phyloP scores from a whole-genome alignment of 2,797 vertebrate genomes.

The Catostomus latipinnis region DNA sequence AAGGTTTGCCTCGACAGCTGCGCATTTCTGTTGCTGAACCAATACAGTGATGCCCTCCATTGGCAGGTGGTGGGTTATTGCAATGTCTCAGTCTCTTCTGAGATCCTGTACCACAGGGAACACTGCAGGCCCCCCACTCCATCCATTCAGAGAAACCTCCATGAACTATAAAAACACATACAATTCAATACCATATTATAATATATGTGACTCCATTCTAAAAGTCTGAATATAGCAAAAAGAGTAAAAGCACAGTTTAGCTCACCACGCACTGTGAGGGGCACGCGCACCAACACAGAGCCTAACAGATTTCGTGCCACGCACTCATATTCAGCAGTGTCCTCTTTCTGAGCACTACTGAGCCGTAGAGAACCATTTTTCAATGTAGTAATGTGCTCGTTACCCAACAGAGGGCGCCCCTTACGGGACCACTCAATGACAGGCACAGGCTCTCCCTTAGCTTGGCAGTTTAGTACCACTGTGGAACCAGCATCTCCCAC shows the following conservation, averaged over 20 bases:
- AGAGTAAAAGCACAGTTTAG: not conserved
- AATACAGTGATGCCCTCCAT: slow-evolving; percentile 86
- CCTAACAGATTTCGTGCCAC: slow-evolving; percentile 91
- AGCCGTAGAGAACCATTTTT: slow-evolving; percentile 86
- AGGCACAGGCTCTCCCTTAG: slow-evolving; percentile 87
- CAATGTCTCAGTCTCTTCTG: slow-evolving; percentile 89
- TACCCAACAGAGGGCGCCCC: slow-evolving; percentile 75
- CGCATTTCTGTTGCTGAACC: slow-evolving; percentile 79
- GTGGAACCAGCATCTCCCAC: slow-evolving; percentile 84
- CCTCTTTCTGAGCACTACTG: slow-evolving; percentile 82
- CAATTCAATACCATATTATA: not conserved
- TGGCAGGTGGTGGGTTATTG: slow-evolving; percentile 88
- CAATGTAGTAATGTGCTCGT: slow-evolving; percentile 76
- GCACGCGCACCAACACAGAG: slow-evolving; percentile 81
- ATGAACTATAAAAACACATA: slow-evolving; percentile 81
- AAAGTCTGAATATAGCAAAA: not conserved
- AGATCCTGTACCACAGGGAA: slow-evolving; percentile 86
- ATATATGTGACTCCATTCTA: not conserved
- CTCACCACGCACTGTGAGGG: slow-evolving; percentile 88
- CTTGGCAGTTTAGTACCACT: slow-evolving; percentile 87
- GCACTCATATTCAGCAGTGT: slow-evolving; percentile 92
- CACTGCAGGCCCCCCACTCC: slow-evolving; percentile 88
- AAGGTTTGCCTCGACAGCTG: slow-evolving; percentile 84
- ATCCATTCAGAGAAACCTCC: slow-evolving; percentile 93
- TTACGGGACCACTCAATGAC: slow-evolving; percentile 85